phyloP scores from a whole-genome alignment of 2,888 invertebrate species.

The Platerodrilus igneus region DNA sequence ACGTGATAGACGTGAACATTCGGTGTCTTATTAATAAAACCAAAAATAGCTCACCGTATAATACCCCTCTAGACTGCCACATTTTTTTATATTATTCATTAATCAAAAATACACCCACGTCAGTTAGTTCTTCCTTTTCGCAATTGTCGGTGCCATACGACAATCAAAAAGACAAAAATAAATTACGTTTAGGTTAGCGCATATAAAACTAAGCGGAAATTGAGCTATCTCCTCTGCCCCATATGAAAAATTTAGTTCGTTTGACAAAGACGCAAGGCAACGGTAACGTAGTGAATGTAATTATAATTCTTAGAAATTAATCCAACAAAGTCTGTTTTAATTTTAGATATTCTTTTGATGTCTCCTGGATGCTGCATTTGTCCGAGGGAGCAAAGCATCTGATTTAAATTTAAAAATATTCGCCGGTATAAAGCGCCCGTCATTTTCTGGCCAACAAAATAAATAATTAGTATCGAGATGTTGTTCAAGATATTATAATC shows the following conservation, averaged over 20 bases:
- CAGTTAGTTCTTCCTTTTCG: slow-evolving; percentile 21
- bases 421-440: slow-evolving; percentile 18
- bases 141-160: slow-evolving; percentile 12
- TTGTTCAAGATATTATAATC: slow-evolving; percentile 13
- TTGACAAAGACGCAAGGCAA: slow-evolving; percentile 23
- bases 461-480: slow-evolving; percentile 22
- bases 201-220: not conserved
- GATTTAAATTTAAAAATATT: slow-evolving; percentile 23
- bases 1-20: slow-evolving; percentile 46
- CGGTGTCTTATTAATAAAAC: slow-evolving; percentile 47
- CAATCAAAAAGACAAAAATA: slow-evolving; percentile 9
- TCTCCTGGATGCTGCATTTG: slow-evolving; percentile 36
- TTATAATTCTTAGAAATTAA: slow-evolving; percentile 49
- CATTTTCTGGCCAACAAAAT: slow-evolving; percentile 16
- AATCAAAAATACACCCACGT: slow-evolving; percentile 40
- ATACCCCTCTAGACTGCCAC: slow-evolving; percentile 39
- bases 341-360: slow-evolving; percentile 47
- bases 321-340: slow-evolving; percentile 47
- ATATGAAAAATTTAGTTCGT: too few relatives aligned
- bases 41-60: slow-evolving; percentile 40
- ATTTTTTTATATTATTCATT: slow-evolving; percentile 44
- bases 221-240: not conserved
- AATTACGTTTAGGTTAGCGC: slow-evolving; percentile 5
- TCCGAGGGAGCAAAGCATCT: slow-evolving; percentile 27
- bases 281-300: slow-evolving; percentile 28